Base-by-base conservation (phyloP, 2,113 vertebrate species). In the Deroptyus accipitrinus region DNA sequence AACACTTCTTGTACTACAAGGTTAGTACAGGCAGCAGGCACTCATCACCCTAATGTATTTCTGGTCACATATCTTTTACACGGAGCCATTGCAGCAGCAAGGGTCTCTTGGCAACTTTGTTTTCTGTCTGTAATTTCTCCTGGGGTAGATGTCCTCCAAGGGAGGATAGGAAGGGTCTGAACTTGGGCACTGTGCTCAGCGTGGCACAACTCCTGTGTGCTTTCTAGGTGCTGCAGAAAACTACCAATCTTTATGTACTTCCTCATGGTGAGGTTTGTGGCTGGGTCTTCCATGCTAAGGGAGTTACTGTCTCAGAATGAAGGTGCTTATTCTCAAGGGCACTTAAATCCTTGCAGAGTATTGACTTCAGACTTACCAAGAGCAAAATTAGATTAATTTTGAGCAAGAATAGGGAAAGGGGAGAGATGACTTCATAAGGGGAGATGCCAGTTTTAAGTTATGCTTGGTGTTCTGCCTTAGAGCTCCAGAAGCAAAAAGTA, bases 281-380 rank as follows among this genome's bases (percentile, higher is more conserved):
- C 31, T 46, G 10, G 67, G 25, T 35, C 6, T 67, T 69, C 25
- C 4, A 0, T 5, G 17, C 15, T 46, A 28, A 70, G 17, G 13
- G 27, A 49, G 10, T n/a, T 39, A 7, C 30, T 28, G 28, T 62
- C 11, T 69, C 33, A 31, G 37, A 75, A 48, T 25, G 3, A 68
- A 55, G 42, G 37, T 3, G 10, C 3, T n/a, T 4, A 19, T 93
- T 81, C n/a, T 86, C 10, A 35, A 30, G 17, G 37, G 19, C 22
- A n/a, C 15, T 63, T 88, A 44, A 77, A 77, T 66, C 46, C 9
- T 49, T 57, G 25, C 12, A 25, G 14, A 66, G 8, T 83, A 48
- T 63, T 83, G 13, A 19, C 2, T 1, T 49, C 25, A 19, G 31
- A 35, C 1, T 62, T 75, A 9, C 0, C 18, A 9, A 61, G 28